These are phyloP conservation scores for Rhyacophila evoluta DNA, from an alignment of 2,888 invertebrate species.

Conservation along the genomic window DNA sequence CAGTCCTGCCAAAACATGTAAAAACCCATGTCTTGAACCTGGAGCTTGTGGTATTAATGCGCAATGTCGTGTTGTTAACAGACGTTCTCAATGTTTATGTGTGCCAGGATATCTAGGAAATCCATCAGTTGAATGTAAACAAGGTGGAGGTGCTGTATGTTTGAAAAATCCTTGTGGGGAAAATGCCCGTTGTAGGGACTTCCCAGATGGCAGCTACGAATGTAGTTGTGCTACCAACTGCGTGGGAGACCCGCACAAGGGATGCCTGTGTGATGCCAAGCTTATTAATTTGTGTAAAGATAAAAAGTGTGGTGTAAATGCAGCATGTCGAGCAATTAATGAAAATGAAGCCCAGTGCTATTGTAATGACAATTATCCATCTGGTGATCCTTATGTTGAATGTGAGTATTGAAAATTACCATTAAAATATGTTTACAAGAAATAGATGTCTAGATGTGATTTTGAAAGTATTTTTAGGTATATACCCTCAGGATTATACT, in stretches of 20 bases:
- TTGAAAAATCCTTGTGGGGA: slow-evolving; percentile 86
- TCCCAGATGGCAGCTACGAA: slow-evolving; percentile 80
- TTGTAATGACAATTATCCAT: slow-evolving; percentile 85
- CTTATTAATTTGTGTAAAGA: slow-evolving; percentile 81
- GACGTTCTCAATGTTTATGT: slow-evolving; percentile 82
- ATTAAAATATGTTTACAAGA: too few species aligned
- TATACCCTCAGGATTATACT: too few species aligned
- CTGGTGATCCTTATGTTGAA: slow-evolving; percentile 87
- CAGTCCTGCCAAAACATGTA: slow-evolving; percentile 77
- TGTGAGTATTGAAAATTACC: slow-evolving; percentile 72
- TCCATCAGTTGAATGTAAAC: slow-evolving; percentile 76
- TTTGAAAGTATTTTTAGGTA: too few species aligned
- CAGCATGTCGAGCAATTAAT: slow-evolving; percentile 79
- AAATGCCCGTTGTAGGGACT: slow-evolving; percentile 85
- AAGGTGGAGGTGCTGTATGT: slow-evolving; percentile 79
- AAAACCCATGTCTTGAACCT: slow-evolving; percentile 83
- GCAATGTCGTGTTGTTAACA: slow-evolving; percentile 83
- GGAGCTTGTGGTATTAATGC: slow-evolving; percentile 87
- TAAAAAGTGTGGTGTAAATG: slow-evolving; percentile 85
- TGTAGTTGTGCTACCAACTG: slow-evolving; percentile 86
- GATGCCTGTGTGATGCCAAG: slow-evolving; percentile 80
- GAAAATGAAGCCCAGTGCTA: slow-evolving; percentile 81
- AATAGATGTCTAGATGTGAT: too few species aligned
- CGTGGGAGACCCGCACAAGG: slow-evolving; percentile 83
- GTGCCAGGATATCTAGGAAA: slow-evolving; percentile 81